These are phyloP conservation scores for Eospalax fontanierii DNA, from an alignment of 2,797 vertebrate genomes.

Conservation along the genomic window DNA sequence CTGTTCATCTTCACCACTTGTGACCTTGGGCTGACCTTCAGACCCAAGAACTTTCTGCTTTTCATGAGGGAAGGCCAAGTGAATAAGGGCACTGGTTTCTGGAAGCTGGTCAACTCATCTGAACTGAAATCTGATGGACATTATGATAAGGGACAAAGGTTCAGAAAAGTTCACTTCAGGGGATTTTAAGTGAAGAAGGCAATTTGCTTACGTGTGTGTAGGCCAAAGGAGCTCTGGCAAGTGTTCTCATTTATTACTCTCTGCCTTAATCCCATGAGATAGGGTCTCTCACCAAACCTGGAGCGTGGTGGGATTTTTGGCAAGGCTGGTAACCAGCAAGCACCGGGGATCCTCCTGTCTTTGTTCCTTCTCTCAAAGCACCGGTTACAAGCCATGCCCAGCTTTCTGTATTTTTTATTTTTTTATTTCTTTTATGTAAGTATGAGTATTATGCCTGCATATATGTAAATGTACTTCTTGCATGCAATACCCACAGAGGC, in stretches of 20 bases:
- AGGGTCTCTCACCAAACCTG: not conserved
- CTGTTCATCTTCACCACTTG: not conserved
- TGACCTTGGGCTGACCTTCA: not conserved
- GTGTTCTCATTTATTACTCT: not conserved
- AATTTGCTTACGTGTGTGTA: not conserved
- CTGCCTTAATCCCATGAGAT: not conserved
- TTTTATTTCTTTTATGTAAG: too few species aligned
- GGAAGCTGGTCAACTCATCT: not conserved
- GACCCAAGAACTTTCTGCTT: not conserved
- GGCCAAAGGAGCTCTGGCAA: not conserved
- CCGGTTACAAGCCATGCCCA: not conserved
- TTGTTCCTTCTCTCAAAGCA: not conserved
- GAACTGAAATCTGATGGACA: slow-evolving; percentile 4
- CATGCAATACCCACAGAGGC: too few species aligned
- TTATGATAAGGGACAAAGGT: not conserved
- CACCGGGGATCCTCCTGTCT: not conserved
- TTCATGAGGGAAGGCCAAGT: not conserved
- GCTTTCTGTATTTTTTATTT: not conserved
- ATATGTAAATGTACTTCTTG: too few species aligned
- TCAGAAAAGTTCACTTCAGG: slow-evolving; percentile 30
- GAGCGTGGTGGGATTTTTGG: not conserved
- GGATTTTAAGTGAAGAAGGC: slow-evolving; percentile 53
- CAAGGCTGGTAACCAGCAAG: not conserved
- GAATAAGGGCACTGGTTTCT: not conserved
- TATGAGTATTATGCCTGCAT: too few species aligned